Base-by-base conservation (phyloP, 2,797 vertebrate genomes). In the Muraenolepis orangiensis region DNA sequence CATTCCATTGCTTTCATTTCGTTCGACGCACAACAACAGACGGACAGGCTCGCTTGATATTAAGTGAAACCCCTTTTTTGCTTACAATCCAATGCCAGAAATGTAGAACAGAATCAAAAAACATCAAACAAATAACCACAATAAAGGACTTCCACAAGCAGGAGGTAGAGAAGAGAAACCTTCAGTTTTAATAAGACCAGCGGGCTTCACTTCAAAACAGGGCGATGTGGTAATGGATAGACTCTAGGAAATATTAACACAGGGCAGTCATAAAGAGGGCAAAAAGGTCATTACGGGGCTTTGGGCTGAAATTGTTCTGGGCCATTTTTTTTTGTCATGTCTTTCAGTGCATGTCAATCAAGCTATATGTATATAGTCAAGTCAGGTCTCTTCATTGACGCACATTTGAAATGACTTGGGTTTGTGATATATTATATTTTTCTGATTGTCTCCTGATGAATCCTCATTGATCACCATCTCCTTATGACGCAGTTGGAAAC, bases 121-220 rank as follows among this genome's bases (percentile, higher is more conserved):
- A 29, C 74, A 64, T 12, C 84, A 78, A 26, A 69, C n/a, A 78
- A 64, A 51, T 75, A 77, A 46, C 28, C 51, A 77, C 23, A 72
- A 75, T 57, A 78, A 88, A 89, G 83, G 68, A 90, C 83, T 82
- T 81, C 88, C 75, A 85, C 77, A 71, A 76, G 71, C 75, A 66
- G 72, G 67, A 66, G 34, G 79, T 74, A 71, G 79, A 81, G 80
- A 89, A 85, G 82, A 89, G 73, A 88, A 81, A 86, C 77, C 85
- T 86, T 88, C 82, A 81, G 72, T 82, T 92, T 91, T 91, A 91
- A 91, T 91, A 84, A 90, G 83, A 89, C 85, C 84, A 85, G 86
- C 78, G 90, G 86, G 81, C 85, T n/a, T n/a, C 89, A 76, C 85
- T 86, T 84, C 66, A 77, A 84, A 89, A 89, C 86, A 88, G 74